phyloP scores from a whole-genome alignment of 2,113 vertebrate species.

The Myotis lucifugus region DNA sequence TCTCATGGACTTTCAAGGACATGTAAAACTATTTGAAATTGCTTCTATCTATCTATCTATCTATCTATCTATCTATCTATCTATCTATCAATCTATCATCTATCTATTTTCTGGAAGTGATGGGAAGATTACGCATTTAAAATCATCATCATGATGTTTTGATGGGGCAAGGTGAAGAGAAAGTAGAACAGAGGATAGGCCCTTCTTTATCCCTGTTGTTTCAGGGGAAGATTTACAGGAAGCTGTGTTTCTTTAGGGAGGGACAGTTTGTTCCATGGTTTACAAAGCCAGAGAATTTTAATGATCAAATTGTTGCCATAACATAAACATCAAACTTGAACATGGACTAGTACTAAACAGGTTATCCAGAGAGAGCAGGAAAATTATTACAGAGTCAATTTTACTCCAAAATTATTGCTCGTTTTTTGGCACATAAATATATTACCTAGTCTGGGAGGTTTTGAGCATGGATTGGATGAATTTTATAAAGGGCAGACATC shows the following conservation, averaged over 20 bases:
- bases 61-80: neutral
- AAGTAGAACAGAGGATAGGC: neutral
- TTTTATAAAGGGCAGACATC: neutral
- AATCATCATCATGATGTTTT: neutral
- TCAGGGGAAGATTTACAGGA: constrained; percentile 31
- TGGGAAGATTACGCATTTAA: constrained; percentile 1
- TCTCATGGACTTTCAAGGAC: neutral
- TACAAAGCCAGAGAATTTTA: constrained; percentile 52
- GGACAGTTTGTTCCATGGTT: neutral
- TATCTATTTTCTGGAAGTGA: neutral
- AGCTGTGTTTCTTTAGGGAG: neutral
- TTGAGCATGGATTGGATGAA: neutral
- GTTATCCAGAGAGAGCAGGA: neutral
- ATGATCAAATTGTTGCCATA: constrained; percentile 17
- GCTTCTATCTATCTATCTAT: no score
- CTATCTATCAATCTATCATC: neutral
- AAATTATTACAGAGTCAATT: neutral
- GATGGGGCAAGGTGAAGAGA: neutral
- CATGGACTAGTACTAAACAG: neutral
- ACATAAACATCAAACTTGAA: constrained; percentile 36
- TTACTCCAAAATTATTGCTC: neutral
- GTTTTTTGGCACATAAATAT: neutral
- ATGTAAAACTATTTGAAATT: neutral
- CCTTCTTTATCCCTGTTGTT: neutral
- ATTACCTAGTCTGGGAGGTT: neutral